Conservation (phyloP, 2,113 vertebrate species). For the Melanotaenia duboulayi region DNA sequence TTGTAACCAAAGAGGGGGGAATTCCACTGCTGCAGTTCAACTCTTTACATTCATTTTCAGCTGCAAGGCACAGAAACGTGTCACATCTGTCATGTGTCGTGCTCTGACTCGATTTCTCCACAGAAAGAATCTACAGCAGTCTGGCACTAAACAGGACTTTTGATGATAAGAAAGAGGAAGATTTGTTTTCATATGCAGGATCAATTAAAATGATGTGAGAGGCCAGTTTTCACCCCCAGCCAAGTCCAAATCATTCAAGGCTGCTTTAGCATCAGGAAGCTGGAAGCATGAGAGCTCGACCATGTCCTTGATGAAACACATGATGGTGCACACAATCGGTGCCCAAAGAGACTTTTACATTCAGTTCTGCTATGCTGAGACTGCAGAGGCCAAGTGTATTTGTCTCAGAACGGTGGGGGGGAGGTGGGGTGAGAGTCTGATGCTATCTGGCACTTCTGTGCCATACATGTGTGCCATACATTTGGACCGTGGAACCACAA, state of each 20-base stretch:
- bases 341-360: constrained; percentile 2
- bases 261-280: constrained; percentile 46
- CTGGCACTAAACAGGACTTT: too few relatives aligned
- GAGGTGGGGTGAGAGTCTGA: constrained; percentile 29
- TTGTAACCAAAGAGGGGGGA: constrained; percentile 49
- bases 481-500: constrained; percentile 38
- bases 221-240: constrained; percentile 17
- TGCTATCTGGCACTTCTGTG: constrained; percentile 68
- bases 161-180: neutral
- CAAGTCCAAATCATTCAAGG: constrained; percentile 37
- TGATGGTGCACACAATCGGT: constrained; percentile 9
- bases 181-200: neutral
- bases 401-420: constrained; percentile 3
- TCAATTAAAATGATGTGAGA: constrained; percentile 14
- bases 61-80: constrained; percentile 11
- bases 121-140: neutral
- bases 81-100: neutral
- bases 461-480: constrained; percentile 41
- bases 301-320: constrained; percentile 39
- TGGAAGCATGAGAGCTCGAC: neutral
- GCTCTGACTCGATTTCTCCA: neutral
- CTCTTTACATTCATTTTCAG: constrained; percentile 30
- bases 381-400: constrained; percentile 41
- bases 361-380: constrained; percentile 7
- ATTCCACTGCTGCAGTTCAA: constrained; percentile 42